Conservation (phyloP, 2,113 vertebrate genomes). For the Leucoraja erinaceus region DNA sequence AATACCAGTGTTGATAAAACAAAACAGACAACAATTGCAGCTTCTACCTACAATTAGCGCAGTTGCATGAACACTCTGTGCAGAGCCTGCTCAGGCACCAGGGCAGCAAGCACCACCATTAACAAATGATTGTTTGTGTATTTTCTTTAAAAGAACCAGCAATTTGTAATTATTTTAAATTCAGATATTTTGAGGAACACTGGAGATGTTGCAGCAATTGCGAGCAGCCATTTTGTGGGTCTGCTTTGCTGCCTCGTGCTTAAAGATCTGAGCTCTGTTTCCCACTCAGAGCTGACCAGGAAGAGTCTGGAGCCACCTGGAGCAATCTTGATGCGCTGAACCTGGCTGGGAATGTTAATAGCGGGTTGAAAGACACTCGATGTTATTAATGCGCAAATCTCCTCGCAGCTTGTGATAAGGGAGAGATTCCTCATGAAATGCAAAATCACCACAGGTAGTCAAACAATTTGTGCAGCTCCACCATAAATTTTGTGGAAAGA, state of each 20-base stretch:
- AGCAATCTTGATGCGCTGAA: neutral
- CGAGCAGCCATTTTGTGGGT: neutral
- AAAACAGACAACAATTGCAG: constrained; percentile 58
- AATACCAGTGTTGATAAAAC: constrained; percentile 71
- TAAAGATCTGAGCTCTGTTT: neutral
- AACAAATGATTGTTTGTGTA: neutral
- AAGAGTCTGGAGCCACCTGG: neutral
- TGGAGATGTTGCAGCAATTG: neutral
- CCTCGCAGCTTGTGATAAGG: neutral
- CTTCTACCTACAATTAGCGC: constrained; percentile 68
- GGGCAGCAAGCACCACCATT: neutral
- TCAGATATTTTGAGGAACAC: neutral
- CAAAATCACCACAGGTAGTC: neutral
- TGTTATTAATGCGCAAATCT: neutral
- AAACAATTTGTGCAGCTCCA: neutral
- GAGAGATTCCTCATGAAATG: neutral
- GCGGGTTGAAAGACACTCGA: neutral
- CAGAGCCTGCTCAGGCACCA: constrained; percentile 48
- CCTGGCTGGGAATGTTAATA: neutral
- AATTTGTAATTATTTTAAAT: neutral
- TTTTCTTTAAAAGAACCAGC: neutral
- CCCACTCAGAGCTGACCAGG: neutral
- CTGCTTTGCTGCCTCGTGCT: neutral
- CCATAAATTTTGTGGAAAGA: neutral
- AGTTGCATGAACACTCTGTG: constrained; percentile 57